Conservation (phyloP, 2,797 vertebrate species). For the Thaleichthys pacificus region DNA sequence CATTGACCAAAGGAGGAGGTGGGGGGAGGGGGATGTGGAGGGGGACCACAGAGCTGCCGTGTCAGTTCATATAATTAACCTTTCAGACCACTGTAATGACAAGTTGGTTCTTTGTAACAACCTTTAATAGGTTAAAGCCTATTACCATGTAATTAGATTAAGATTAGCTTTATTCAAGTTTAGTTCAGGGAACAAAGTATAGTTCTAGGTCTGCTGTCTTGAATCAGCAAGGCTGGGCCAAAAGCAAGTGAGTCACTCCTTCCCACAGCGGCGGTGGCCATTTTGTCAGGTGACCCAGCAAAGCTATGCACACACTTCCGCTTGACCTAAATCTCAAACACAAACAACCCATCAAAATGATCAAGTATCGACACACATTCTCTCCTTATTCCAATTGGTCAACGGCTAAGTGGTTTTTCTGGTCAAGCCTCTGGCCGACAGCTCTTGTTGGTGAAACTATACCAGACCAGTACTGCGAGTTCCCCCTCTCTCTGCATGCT, state of each 20-base stretch:
- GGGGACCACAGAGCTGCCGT: background rate
- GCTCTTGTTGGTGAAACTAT: background rate
- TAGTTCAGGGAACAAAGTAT: background rate
- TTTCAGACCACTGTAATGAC: constrained; percentile 27
- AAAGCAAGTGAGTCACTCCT: constrained; percentile 6
- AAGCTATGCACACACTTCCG: background rate
- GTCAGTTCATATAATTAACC: too few species aligned
- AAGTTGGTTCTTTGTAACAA: constrained; percentile 24
- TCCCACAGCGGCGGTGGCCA: background rate
- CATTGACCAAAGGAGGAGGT: constrained; percentile 31
- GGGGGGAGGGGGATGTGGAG: background rate
- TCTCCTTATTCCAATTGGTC: too few species aligned
- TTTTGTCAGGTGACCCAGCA: background rate
- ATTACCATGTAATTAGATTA: too few species aligned
- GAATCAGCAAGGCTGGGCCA: background rate
- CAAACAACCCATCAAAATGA: background rate
- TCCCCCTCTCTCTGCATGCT: background rate
- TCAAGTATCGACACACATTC: too few species aligned
- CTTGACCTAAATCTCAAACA: background rate
- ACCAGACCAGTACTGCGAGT: background rate
- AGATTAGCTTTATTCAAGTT: too few species aligned
- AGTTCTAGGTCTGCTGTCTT: background rate
- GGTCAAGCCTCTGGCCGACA: background rate
- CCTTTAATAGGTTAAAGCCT: too few species aligned
- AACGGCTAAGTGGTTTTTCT: background rate